Base-by-base conservation (phyloP, 2,888 invertebrate species). In the Buathra laborator region DNA sequence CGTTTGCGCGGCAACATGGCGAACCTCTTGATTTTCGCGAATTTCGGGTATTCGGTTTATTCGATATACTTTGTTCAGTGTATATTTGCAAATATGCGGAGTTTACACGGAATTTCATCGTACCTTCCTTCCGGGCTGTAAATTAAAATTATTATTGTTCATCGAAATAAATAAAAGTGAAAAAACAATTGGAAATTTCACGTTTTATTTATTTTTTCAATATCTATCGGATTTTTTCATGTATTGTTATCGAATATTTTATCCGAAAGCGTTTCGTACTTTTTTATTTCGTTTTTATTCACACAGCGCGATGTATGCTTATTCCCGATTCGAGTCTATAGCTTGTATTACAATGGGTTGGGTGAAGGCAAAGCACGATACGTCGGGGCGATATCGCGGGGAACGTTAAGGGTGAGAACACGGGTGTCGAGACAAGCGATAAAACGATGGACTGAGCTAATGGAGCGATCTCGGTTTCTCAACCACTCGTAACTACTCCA, bases 361-460 rank as follows among this genome's bases (percentile, higher is more conserved):
- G 62, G 64, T 6, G 48, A 66, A 71, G 29, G 70, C 67, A 51
- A 81, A 67, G 68, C 67, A 53, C 44, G 77, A 83, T 78, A 74
- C 59, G 67, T 62, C 46, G 37, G 77, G 37, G 85, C 83, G 86
- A 84, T 87, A 84, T 81, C 56, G 72, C 81, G 88, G 83, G 84
- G 86, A 84, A 87, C 83, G 85, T 75, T 84, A 85, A 74, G 82
- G 68, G 44, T 68, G 68, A 68, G 78, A 78, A 78, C 72, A 68
- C 74, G 51, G 83, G 68, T 83, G 68, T 74, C 83, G 83, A 68
- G 83, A 78, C 81, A 88, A 86, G 87, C 87, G 88, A 90, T 89
- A 89, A 89, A 89, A 89, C 88, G 88, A 89, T 87, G 84, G 81
- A 87, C 87, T 81, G 81, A 83, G 85, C 88, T 88, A 89, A 87